Evolutionary conservation across 2,888 invertebrate genomes (phyloP), one percentile per base, ranked within the genome.

Genomic region (Parnassius smintheus): DNA sequence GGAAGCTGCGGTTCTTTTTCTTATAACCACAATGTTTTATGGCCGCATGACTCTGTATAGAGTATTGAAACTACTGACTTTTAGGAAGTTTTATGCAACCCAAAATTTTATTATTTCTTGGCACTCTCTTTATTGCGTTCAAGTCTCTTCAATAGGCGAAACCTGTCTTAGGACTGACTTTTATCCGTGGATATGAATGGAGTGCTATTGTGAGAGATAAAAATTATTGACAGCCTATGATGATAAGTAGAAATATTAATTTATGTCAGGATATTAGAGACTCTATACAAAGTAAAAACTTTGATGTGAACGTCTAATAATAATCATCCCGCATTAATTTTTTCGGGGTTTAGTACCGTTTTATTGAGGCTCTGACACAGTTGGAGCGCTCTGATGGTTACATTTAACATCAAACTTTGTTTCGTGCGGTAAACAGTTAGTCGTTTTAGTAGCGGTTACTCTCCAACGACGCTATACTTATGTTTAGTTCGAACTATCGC

Each of bases 1-100:
- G 88, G 86, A 88, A 86, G 80, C 83, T 86, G 87, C 73, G 85
- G 86, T 83, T 80, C 74, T 80, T 76, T 75, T 76, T n/a, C 60
- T 63, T 72, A 72, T n/a, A 44, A 60, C 64, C 64, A 53, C 64
- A 64, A 60, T 51, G 48, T 57, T 60, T 64, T 60, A 59, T 52
- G 53, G 54, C 25, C 45, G 44, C 42, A 55, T 45, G 41, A 11
- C 44, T 61, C 13, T 22, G 41, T 22, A 56, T 51, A 22, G 44
- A 42, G 11, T 55, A 55, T 45, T 35, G 4, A 35, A 35, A 35
- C 35, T 35, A 35, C 35, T 35, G 35, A 35, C 35, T 35, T 35
- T 35, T 35, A 35, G 35, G 35, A 7, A 35, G 0, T 35, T 35
- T 4, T 35, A 7, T 35, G 4, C 4, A 35, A 35, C 35, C 7